Evolutionary conservation across 2,797 vertebrate species (phyloP).

Genomic region (Xenentodon cancila): DNA sequence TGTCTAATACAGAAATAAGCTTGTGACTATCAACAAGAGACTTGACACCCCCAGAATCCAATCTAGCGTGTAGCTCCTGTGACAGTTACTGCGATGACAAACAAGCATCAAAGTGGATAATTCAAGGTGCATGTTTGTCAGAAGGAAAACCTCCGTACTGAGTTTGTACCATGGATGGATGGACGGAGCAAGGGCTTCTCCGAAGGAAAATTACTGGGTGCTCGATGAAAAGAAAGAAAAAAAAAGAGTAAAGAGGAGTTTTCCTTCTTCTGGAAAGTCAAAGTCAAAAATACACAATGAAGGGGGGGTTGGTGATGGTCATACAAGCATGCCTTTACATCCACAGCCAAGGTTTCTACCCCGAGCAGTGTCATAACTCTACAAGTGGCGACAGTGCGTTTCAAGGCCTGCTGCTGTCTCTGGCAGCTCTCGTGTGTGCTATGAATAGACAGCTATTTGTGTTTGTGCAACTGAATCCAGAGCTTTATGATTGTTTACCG

Average conservation of each 20-base stretch:
- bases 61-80: constrained; percentile 16
- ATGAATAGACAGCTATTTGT: constrained; percentile 82
- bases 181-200: constrained; percentile 13
- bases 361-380: constrained; percentile 49
- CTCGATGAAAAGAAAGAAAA: constrained; percentile 1
- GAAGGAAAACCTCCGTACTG: constrained; percentile 4
- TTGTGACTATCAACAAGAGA: constrained; percentile 44
- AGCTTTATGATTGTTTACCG: constrained; percentile 78
- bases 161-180: constrained; percentile 10
- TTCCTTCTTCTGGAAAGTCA: neutral
- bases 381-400: constrained; percentile 60
- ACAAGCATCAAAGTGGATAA: constrained; percentile 10
- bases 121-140: constrained; percentile 7
- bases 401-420: constrained; percentile 59
- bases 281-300: neutral
- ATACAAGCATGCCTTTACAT: constrained; percentile 17
- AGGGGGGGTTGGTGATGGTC: constrained; percentile 5
- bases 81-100: constrained; percentile 13
- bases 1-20: constrained; percentile 64
- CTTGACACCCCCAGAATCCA: constrained; percentile 59
- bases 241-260: neutral
- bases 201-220: constrained; percentile 8
- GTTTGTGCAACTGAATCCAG: constrained; percentile 78
- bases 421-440: constrained; percentile 73
- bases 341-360: constrained; percentile 33